Base-by-base conservation (phyloP, 2,113 vertebrate genomes). In the Ranitomeya variabilis region DNA sequence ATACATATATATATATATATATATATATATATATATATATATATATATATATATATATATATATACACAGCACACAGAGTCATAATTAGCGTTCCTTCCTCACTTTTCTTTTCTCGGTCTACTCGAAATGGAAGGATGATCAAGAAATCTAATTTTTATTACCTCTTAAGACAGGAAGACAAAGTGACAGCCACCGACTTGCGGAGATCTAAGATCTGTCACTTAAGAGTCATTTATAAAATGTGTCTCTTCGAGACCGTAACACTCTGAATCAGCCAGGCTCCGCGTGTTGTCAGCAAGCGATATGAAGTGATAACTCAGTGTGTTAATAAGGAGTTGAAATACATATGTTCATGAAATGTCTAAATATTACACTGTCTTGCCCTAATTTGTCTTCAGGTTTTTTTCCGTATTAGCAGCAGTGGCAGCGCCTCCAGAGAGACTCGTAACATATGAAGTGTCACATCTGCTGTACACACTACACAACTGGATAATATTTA, bases 291-390 rank as follows among this genome's bases (percentile, higher is more conserved):
- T 89, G 87, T 89, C 81, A 89, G 82, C n/a, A 6, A 45, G 82
- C 67, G 62, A 89, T 83, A 89, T 78, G 74, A 57, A 89, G 87
- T 55, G 60, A 84, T 89, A 89, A 23, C 87, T 83, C 62, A 69
- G 59, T 26, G 73, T 89, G 87, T 84, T 89, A 85, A 79, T 89
- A 89, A 89, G 74, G 73, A 85, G 71, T 54, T 85, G 81, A 85
- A 89, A 79, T 89, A 89, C 87, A 89, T 84, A 85, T 85, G 87
- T 85, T 89, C 82, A 55, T 57, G 80, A 85, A 78, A 89, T 89
- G 87, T 89, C 81, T 85, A 89, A 89, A 89, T 89, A 89, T 89
- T 89, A 89, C 73, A 78, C 59, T 59, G 73, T 83, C 80, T 89
- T 55, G 81, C 60, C 71, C 80, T 85, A 89, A 89, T 85, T 89